Conservation (phyloP, 1,140 invertebrate genomes). For the Cydia splendana region DNA sequence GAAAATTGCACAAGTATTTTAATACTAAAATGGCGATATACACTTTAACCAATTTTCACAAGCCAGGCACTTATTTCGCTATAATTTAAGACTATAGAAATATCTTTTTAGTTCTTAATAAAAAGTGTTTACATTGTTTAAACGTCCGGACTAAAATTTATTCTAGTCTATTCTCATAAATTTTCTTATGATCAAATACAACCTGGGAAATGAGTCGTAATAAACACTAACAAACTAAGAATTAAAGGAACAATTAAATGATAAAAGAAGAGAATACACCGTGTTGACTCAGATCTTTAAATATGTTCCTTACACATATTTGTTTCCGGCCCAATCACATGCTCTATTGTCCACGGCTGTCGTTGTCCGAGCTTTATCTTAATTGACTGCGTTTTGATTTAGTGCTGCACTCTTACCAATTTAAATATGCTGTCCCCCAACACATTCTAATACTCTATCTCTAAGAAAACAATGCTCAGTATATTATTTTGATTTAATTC, state of each 20-base stretch:
- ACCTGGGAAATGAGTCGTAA: no score
- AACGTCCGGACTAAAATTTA: background rate
- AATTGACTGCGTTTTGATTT: constrained; percentile 78
- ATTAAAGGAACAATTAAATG: background rate
- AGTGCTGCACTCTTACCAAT: constrained; percentile 54
- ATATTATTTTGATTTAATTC: background rate
- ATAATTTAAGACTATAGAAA: no score
- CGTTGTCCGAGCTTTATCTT: constrained; percentile 73
- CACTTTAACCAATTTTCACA: background rate
- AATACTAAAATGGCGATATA: background rate
- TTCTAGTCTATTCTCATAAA: background rate
- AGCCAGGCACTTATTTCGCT: background rate
- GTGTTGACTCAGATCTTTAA: background rate
- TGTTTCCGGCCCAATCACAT: constrained; percentile 53
- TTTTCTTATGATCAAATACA: no score
- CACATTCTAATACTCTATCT: background rate
- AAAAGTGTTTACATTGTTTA: no score
- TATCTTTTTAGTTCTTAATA: background rate
- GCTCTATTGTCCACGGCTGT: constrained; percentile 71
- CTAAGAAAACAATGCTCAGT: background rate
- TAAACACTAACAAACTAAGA: background rate
- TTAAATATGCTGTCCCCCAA: constrained; percentile 33
- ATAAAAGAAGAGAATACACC: background rate
- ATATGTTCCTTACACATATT: constrained; percentile 6
- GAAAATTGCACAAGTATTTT: constrained; percentile 1